Conservation (phyloP, 2,888 invertebrate species). For the Helicoverpa assulta region DNA sequence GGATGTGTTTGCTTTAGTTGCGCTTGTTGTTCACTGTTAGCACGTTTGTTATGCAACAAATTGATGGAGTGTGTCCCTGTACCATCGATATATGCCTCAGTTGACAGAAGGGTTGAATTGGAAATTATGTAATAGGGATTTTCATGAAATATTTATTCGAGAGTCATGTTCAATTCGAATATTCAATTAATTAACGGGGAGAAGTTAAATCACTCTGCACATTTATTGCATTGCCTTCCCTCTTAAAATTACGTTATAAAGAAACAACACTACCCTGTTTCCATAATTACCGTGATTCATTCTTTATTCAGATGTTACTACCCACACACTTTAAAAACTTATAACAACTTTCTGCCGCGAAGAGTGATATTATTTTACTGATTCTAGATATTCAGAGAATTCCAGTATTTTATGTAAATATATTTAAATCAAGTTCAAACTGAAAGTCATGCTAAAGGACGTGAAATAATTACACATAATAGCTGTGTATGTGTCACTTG, state of each 20-base stretch:
- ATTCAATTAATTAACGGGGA: background rate
- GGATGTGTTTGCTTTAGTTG: constrained; percentile 18
- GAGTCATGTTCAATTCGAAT: background rate
- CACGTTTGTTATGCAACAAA: constrained; percentile 4
- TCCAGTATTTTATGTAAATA: background rate
- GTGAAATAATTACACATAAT: background rate
- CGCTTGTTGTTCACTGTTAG: constrained; percentile 14
- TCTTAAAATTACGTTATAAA: background rate
- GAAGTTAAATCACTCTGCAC: background rate
- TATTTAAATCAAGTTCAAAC: constrained; percentile 17
- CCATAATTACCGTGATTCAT: background rate
- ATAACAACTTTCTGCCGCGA: background rate
- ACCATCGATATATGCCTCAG: background rate
- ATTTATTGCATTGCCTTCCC: background rate
- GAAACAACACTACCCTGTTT: background rate
- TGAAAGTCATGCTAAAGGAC: background rate
- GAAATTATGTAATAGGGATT: no score
- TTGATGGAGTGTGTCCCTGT: constrained; percentile 13
- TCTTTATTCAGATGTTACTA: background rate
- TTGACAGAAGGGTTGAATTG: background rate
- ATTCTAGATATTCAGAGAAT: constrained; percentile 1
- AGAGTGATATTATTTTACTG: background rate
- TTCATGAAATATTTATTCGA: background rate
- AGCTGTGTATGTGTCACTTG: background rate
- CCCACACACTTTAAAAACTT: background rate